A percentile compares a stretch with the other conserved stretches of the same genome.
Evolutionary conservation across 2,113 vertebrate species (phyloP).

Genomic region (Prunella himalayana): DNA sequence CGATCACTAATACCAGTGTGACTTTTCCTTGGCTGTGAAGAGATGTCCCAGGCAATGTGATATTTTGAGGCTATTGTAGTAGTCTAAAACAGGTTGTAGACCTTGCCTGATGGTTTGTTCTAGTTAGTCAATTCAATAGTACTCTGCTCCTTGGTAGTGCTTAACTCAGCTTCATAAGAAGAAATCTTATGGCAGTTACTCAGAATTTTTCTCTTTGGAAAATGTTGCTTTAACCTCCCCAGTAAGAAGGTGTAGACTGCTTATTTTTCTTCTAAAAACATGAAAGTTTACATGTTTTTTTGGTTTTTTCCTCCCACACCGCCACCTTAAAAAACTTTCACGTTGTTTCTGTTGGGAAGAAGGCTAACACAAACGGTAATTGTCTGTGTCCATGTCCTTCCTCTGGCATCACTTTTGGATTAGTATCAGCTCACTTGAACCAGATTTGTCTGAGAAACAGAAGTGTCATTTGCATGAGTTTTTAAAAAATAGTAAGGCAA

Average conservation of each 20-base stretch:
- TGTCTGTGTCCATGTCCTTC: neutral
- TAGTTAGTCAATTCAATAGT: neutral
- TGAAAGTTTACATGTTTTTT: neutral
- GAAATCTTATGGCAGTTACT: neutral
- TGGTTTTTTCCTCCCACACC: neutral
- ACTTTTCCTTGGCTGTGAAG: neutral
- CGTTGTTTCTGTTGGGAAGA: neutral
- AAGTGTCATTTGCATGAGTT: neutral
- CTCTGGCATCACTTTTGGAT: neutral
- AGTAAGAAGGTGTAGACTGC: neutral
- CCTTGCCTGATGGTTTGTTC: neutral
- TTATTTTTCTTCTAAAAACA: neutral
- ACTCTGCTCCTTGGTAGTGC: neutral
- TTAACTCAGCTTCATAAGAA: neutral
- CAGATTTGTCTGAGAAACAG: neutral
- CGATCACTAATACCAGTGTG: accelerated
- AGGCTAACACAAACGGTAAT: neutral
- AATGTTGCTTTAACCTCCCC: neutral
- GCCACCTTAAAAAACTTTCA: neutral
- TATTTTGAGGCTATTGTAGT: neutral
- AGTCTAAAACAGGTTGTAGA: neutral
- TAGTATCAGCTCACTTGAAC: neutral
- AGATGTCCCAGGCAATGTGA: neutral
- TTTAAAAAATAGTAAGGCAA: neutral
- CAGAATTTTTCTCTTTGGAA: neutral